A percentile compares a stretch with the other conserved stretches of the same genome.
Evolutionary conservation across 2,888 invertebrate species (phyloP).

Genomic region (Fragum fragum): DNA sequence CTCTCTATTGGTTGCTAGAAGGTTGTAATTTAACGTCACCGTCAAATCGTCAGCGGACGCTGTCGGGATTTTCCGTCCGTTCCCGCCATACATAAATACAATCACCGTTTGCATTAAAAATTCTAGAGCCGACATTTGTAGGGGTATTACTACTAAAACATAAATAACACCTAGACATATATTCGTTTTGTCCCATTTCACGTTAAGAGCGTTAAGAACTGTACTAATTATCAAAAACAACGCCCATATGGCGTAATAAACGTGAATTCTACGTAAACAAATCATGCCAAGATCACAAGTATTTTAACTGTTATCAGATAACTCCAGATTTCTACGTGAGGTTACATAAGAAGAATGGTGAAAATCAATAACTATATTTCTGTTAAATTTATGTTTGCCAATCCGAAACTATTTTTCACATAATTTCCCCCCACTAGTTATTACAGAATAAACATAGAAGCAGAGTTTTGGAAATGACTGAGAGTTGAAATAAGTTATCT

Average conservation of each 20-base stretch:
- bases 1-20: slow-evolving; percentile 75
- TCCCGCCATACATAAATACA: slow-evolving; percentile 73
- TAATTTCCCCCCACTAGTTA: no score
- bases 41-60: slow-evolving; percentile 70
- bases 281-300: not conserved
- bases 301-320: no score
- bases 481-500: no score
- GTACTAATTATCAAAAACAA: not conserved
- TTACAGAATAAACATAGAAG: no score
- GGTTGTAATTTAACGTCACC: slow-evolving; percentile 76
- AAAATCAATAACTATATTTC: no score
- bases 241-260: slow-evolving; percentile 14
- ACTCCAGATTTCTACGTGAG: no score
- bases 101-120: slow-evolving; percentile 77
- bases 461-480: no score
- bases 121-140: slow-evolving; percentile 79
- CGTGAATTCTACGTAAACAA: not conserved
- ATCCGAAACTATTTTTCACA: no score
- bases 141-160: slow-evolving; percentile 72
- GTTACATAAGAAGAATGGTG: no score
- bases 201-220: slow-evolving; percentile 76
- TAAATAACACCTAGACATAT: slow-evolving; percentile 75
- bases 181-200: slow-evolving; percentile 77
- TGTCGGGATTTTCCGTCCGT: slow-evolving; percentile 55
- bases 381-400: no score